phyloP scores from a whole-genome alignment of 2,797 vertebrate species.

The Enteromius trimaculatus region DNA sequence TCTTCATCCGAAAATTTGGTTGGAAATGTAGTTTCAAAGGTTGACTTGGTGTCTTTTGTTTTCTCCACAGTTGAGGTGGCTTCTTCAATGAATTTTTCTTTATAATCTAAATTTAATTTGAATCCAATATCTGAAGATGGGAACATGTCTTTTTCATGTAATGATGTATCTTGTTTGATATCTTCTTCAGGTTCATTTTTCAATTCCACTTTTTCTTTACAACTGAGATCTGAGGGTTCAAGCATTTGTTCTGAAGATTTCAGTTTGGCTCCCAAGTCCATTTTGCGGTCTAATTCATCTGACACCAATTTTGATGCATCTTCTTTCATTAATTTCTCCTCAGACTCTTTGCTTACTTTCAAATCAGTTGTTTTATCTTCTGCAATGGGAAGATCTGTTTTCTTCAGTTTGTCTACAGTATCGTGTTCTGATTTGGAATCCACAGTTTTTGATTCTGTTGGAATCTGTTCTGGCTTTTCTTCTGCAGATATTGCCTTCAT shows the following conservation, averaged over 20 bases:
- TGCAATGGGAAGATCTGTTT: slow-evolving; percentile 20
- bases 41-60: slow-evolving; percentile 65
- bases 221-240: slow-evolving; percentile 49
- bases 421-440: slow-evolving; percentile 28
- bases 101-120: slow-evolving; percentile 62
- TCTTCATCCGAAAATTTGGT: slow-evolving; percentile 79
- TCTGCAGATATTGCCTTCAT: slow-evolving; percentile 23
- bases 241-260: slow-evolving; percentile 38
- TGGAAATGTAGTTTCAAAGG: slow-evolving; percentile 69
- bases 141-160: slow-evolving; percentile 39
- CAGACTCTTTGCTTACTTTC: slow-evolving; percentile 31
- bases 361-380: slow-evolving; percentile 37
- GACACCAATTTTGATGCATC: slow-evolving; percentile 13
- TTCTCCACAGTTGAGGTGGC: slow-evolving; percentile 70
- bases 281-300: slow-evolving; percentile 17
- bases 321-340: slow-evolving; percentile 31
- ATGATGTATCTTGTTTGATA: slow-evolving; percentile 26
- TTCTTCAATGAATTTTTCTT: slow-evolving; percentile 65
- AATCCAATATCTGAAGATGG: slow-evolving; percentile 52
- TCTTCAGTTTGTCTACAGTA: slow-evolving; percentile 14
- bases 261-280: slow-evolving; percentile 37
- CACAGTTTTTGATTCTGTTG: slow-evolving; percentile 18
- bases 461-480: slow-evolving; percentile 2
- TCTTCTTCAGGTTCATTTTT: slow-evolving; percentile 39
- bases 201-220: slow-evolving; percentile 40